Evolutionary conservation across 2,888 invertebrate species (phyloP).

Genomic region (Erynnis tages): DNA sequence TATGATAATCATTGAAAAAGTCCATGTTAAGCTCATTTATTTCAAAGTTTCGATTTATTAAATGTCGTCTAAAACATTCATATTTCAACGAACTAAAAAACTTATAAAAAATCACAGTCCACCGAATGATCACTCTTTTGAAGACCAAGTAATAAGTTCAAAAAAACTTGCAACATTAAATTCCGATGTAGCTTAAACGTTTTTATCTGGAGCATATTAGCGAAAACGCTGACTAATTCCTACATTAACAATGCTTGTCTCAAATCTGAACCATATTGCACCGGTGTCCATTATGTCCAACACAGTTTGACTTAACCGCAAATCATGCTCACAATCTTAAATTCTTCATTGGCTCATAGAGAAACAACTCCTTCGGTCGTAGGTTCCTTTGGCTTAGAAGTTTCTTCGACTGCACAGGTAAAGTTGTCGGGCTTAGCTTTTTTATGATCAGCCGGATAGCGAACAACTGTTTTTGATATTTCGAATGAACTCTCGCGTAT

Average conservation of each 20-base stretch:
- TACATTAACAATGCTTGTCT: conserved; percentile 3
- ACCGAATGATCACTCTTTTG: too few relatives aligned
- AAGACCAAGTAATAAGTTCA: background rate
- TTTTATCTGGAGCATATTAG: conserved; percentile 2
- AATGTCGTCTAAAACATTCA: too few relatives aligned
- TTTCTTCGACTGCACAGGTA: background rate
- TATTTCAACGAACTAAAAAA: too few relatives aligned
- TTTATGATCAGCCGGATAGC: background rate
- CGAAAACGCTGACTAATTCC: conserved; percentile 19
- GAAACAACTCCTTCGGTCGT: background rate
- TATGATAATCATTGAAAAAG: too few relatives aligned
- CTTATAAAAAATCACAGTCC: too few relatives aligned
- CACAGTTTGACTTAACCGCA: conserved; percentile 10
- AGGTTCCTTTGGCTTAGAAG: background rate
- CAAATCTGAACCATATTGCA: conserved; percentile 4
- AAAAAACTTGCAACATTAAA: background rate
- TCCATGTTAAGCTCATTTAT: too few relatives aligned
- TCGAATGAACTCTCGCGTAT: background rate
- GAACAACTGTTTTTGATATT: conserved; percentile 1
- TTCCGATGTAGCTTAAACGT: background rate
- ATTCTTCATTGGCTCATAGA: background rate
- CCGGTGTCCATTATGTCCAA: conserved; percentile 15
- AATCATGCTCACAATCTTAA: conserved; percentile 3
- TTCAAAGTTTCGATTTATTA: too few relatives aligned
- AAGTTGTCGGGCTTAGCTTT: background rate